phyloP scores from a whole-genome alignment of 2,797 vertebrate genomes.

The Hyperoplus lanceolatus region DNA sequence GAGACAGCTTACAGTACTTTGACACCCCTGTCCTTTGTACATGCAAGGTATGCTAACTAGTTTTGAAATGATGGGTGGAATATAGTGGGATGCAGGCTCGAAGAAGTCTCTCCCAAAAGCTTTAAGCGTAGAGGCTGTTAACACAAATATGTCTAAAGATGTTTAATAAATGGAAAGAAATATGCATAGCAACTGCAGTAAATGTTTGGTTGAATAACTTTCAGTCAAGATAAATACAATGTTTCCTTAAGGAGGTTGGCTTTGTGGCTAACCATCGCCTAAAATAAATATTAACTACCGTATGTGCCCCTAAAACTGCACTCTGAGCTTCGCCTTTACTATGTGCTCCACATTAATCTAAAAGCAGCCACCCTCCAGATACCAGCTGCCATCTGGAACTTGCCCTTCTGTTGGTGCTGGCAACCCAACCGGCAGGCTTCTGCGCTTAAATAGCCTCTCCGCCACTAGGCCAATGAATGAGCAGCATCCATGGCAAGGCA shows the following conservation, averaged over 20 bases:
- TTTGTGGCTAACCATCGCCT: conserved; percentile 13
- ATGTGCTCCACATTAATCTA: conserved; percentile 62
- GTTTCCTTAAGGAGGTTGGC: conserved; percentile 20
- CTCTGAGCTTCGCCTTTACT: conserved; percentile 36
- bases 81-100: neutral
- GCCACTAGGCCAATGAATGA: conserved; percentile 59
- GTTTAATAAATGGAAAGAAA: neutral
- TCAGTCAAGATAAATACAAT: neutral
- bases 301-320: conserved; percentile 21
- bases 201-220: neutral
- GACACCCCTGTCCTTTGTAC: neutral
- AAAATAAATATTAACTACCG: too few relatives aligned
- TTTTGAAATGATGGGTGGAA: too few relatives aligned
- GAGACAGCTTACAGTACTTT: neutral
- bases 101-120: neutral
- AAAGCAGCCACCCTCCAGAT: conserved; percentile 68
- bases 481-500: conserved; percentile 46
- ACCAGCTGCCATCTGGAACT: conserved; percentile 73
- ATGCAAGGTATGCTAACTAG: too few relatives aligned
- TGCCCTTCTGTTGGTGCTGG: conserved; percentile 67
- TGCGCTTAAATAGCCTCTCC: conserved; percentile 69
- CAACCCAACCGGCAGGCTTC: conserved; percentile 57
- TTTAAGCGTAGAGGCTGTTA: neutral
- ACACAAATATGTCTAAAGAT: neutral
- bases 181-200: neutral